Percentiles rank a stretch among this genome's conserved stretches.
These are phyloP conservation scores for Nomada ferruginata DNA, from an alignment of 2,888 invertebrate species.

Conservation along the genomic window DNA sequence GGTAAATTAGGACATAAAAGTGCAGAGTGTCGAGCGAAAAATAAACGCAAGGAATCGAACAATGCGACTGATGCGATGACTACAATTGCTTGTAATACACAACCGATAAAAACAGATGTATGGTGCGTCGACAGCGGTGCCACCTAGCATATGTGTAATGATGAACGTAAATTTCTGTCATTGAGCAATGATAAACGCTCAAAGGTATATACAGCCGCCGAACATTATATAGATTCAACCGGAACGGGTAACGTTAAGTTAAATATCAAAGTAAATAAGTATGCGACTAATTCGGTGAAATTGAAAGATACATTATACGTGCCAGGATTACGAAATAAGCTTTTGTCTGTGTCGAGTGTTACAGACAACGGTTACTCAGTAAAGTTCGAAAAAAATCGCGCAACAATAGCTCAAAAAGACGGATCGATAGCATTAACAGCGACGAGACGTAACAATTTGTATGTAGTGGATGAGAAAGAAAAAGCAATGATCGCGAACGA, in stretches of 20 bases:
- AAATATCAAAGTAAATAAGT: not conserved
- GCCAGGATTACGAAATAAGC: not conserved
- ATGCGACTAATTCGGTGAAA: not conserved
- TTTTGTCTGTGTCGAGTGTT: not conserved
- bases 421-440: not conserved
- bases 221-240: constrained; percentile 4
- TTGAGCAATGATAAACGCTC: not conserved
- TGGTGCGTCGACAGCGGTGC: constrained; percentile 1
- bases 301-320: not conserved
- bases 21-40: too few species aligned
- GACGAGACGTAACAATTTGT: not conserved
- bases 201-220: not conserved
- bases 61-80: too few species aligned
- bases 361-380: not conserved
- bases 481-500: not conserved
- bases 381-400: not conserved
- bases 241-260: not conserved
- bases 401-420: not conserved
- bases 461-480: not conserved
- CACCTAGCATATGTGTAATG: not conserved
- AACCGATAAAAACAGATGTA: not conserved
- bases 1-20: too few species aligned
- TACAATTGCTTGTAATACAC: too few species aligned
- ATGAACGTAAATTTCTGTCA: constrained; percentile 7
- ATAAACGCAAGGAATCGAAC: too few species aligned